A percentile compares a stretch with the other conserved stretches of the same genome.
phyloP scores from a whole-genome alignment of 2,113 vertebrate species.

The Epinephelus fuscoguttatus region DNA sequence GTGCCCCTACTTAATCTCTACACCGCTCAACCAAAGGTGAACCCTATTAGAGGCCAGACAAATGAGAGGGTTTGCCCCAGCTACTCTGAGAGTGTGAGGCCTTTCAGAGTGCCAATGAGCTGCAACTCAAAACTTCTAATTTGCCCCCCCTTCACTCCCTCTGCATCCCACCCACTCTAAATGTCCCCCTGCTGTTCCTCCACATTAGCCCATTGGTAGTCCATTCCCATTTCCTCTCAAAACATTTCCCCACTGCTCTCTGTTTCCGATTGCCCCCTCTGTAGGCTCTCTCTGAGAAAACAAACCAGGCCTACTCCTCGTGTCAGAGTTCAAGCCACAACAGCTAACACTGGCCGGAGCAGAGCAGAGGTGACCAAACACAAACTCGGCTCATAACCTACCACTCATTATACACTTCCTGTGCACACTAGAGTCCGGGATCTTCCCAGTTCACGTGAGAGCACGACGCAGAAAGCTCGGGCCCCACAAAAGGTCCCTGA shows the following conservation, averaged over 20 bases:
- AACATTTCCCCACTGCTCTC: conserved; percentile 64
- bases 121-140: conserved; percentile 57
- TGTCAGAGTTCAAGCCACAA: conserved; percentile 68
- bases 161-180: conserved; percentile 52
- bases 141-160: conserved; percentile 12
- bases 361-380: conserved; percentile 77
- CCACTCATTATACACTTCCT: conserved; percentile 69
- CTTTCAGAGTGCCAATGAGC: conserved; percentile 62
- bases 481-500: conserved; percentile 50
- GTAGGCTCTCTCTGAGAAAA: conserved; percentile 68
- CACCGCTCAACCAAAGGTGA: conserved; percentile 75
- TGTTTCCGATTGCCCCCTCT: conserved; percentile 63
- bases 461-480: conserved; percentile 12
- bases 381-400: conserved; percentile 65
- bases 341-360: conserved; percentile 53
- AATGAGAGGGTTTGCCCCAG: conserved; percentile 66
- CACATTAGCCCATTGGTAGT: conserved; percentile 74
- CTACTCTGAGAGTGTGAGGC: conserved; percentile 35
- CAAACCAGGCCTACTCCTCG: conserved; percentile 56
- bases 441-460: conserved; percentile 56
- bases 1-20: conserved; percentile 73
- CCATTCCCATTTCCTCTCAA: conserved; percentile 81
- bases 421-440: conserved; percentile 36
- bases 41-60: conserved; percentile 76
- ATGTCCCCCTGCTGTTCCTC: conserved; percentile 57